Evolutionary conservation across 37 sponge, comb jelly and placozoan species (phyloP).

Genomic region (Bolinopsis microptera): DNA sequence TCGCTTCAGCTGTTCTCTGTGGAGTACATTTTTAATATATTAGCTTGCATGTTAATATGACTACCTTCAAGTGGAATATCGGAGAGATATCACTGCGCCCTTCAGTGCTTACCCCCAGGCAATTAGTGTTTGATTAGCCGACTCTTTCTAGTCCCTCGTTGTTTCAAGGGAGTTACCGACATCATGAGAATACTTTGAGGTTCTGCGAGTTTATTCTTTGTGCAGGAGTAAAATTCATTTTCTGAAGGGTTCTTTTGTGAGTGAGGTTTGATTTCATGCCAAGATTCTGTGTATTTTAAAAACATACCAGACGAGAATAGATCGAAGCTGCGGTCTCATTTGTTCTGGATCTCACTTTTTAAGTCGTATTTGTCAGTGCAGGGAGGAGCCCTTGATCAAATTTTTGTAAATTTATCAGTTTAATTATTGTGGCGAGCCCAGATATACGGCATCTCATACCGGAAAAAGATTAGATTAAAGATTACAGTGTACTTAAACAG

Average conservation of each 20-base stretch:
- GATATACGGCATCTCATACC: no score
- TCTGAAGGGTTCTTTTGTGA: background rate
- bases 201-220: background rate
- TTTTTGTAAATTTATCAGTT: no score
- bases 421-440: no score
- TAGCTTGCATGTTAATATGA: background rate
- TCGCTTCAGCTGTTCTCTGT: background rate
- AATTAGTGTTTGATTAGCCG: background rate
- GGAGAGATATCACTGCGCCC: background rate
- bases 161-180: background rate
- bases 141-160: background rate
- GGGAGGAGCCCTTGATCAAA: no score
- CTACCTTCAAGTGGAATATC: background rate
- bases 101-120: background rate
- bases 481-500: no score
- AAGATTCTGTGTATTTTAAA: no score
- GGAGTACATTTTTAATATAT: background rate
- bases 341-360: no score
- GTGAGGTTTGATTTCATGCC: background rate
- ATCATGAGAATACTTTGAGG: background rate
- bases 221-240: background rate
- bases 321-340: no score
- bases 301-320: no score
- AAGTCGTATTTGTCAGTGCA: no score
- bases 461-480: no score